Base-by-base conservation (phyloP, 2,888 invertebrate species). In the Calliphora vomitoria region DNA sequence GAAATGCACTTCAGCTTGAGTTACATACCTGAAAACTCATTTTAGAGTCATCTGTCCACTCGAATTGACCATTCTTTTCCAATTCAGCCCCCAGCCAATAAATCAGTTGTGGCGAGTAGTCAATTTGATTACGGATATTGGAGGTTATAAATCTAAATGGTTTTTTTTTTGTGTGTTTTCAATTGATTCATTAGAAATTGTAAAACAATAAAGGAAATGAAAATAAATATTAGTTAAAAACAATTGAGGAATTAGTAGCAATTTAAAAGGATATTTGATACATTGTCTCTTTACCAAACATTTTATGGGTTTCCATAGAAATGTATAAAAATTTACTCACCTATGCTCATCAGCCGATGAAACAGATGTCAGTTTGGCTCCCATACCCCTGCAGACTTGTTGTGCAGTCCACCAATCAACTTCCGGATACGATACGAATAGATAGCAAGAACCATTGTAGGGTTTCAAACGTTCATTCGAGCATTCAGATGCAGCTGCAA, bases 381-480 rank as follows among this genome's bases (percentile, higher is more conserved):
- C 96, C 86, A 96, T 95, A 11, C 96, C 96, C 88, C 95, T 94
- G 91, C 97, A 97, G 8, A 97, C 96, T 90, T 96, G 95, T 89
- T 95, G 95, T 1, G 96, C 96, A 6, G 95, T 96, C 84, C 94
- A 93, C 97, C 97, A 97, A 8, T 96, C 96, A 0, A 96, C 96
- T 92, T 96, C 96, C 4, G 97, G 97, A 91, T 96, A 96, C 41
- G 96, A 96, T 55, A 96, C 96, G 92, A 97, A 95, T 11, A 97
- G 94, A 93, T 97, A 97, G 92, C 97, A 97, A 87, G 96, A 95
- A 66, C 95, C 95, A 91, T 95, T 96, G 94, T 95, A 96, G 87
- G 96, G 94, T 53, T 95, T 95, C 87, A 96, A 95, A 85, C 96
- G 95, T 89, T 96, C 95, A 91, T 96, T 96, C 89, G 96, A 95